phyloP scores from a whole-genome alignment of 1,140 invertebrate genomes.

The Monochamus saltuarius region DNA sequence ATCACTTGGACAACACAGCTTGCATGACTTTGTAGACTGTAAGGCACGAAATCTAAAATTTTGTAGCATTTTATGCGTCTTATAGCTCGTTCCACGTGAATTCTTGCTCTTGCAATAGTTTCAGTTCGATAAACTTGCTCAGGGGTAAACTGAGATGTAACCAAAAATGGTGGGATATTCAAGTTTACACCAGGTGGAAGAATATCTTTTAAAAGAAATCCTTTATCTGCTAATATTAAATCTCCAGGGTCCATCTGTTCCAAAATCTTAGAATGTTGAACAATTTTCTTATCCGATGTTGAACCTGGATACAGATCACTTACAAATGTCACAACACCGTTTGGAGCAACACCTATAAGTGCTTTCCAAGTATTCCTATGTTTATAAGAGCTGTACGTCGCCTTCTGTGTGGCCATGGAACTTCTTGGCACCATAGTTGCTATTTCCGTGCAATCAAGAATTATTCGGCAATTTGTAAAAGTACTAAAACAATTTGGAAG shows the following conservation, averaged over 20 bases:
- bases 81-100: slow-evolving; percentile 27
- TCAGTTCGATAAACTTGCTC: slow-evolving; percentile 21
- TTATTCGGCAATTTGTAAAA: slow-evolving; percentile 30
- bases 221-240: slow-evolving; percentile 27
- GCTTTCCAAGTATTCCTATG: slow-evolving; percentile 23
- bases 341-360: slow-evolving; percentile 29
- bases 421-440: slow-evolving; percentile 6
- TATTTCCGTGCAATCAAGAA: slow-evolving; percentile 32
- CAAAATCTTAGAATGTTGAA: not conserved
- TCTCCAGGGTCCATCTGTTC: slow-evolving; percentile 19
- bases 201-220: slow-evolving; percentile 28
- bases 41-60: slow-evolving; percentile 23
- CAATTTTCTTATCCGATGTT: slow-evolving; percentile 25
- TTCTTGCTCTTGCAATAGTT: slow-evolving; percentile 16
- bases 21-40: slow-evolving; percentile 4
- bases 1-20: slow-evolving; percentile 13
- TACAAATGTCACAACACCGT: slow-evolving; percentile 27
- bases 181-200: slow-evolving; percentile 25
- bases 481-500: slow-evolving; percentile 21
- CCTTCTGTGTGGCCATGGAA: slow-evolving; percentile 18
- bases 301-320: slow-evolving; percentile 22
- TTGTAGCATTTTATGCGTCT: slow-evolving; percentile 21
- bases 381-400: slow-evolving; percentile 26
- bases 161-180: slow-evolving; percentile 29
- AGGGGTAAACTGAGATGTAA: slow-evolving; percentile 21